Evolutionary conservation across 2,797 vertebrate species (phyloP), one percentile per base, ranked within the genome.

Genomic region (Myotis daubentonii): DNA sequence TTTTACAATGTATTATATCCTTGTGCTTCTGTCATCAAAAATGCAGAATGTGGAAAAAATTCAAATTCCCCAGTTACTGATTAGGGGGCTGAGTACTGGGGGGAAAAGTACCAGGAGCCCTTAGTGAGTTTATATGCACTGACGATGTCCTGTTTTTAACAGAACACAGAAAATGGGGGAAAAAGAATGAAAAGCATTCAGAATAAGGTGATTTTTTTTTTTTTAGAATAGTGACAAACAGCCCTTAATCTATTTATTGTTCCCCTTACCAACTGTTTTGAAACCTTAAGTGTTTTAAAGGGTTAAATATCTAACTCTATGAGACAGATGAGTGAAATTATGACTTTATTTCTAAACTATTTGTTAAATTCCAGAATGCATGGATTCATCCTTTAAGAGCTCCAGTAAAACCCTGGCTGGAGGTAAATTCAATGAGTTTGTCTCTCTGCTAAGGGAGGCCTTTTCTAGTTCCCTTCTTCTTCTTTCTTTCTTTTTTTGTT

Each of bases 1-100:
- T 98, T 98, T 87, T 97, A 97, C 96, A 98, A 83, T 96, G 96
- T 93, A 97, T 95, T 96, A 97, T 96, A 57, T 94, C 96, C 91
- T 96, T 96, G 97, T 91, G 79, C 87, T 94, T 97, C 84, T 90
- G 92, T 95, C 94, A 96, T 81, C 82, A 89, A 89, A 96, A 96
- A 82, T 87, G 84, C 97, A 97, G 96, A 96, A 93, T 78, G 70
- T 94, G 96, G 97, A 95, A 88, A 94, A 96, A 55, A 97, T 66
- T 92, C 65, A 80, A 62, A 96, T 55, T 92, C 71, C 80, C 87
- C 66, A 97, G 94, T 84, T 95, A 83, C 79, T 83, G 87, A 87
- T 87, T 84, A 55, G 91, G 83, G 93, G 57, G 49, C 6, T 49
- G 65, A 96, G 0, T 0, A 86, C 36, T 96, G 80, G 83, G 11